Evolutionary conservation across 1,140 invertebrate species (phyloP), one percentile per base, ranked within the genome.

Genomic region (Lepidotrigona ventralis): DNA sequence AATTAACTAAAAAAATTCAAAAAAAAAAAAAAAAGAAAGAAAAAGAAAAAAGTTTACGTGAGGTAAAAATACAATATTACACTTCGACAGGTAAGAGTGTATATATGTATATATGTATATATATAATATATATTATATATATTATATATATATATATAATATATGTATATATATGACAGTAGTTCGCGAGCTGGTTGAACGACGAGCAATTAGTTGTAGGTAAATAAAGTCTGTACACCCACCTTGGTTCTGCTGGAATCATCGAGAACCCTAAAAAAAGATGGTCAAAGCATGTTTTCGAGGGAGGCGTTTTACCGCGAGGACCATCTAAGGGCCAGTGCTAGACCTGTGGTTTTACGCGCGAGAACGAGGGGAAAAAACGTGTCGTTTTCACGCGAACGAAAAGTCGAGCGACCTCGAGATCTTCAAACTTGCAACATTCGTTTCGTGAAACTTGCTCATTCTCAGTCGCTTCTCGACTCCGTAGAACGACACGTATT

Each of bases 161-260:
- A 33, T 33, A 33, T n/a, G n/a, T n/a, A 33, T 33, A 58, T 60
- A 76, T 74, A 88, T 53, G 63, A 89, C 79, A 90, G 73, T 82
- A 76, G 83, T 85, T 70, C 85, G 85, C 88, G 88, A 89, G 69
- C 70, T 89, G 82, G 85, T 69, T 85, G 80, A 87, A 87, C 83
- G 87, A 81, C 88, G 88, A 87, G 86, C 89, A 88, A 90, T 90
- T 90, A 91, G 86, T 88, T 88, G 83, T 90, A 91, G 88, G 81
- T 89, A 92, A 92, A 90, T 91, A 89, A 90, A 93, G 86, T 85
- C 85, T 91, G 87, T 88, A 68, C 87, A 93, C 92, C 92, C 92
- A 93, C 92, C 92, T 93, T 93, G 90, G 85, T 85, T 92, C 83
- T 83, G 91, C 85, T 88, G 90, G 76, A 73, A 88, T 88, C 87